These are phyloP conservation scores for Phytoseiulus persimilis DNA, from an alignment of 2,888 invertebrate species.

Conservation along the genomic window DNA sequence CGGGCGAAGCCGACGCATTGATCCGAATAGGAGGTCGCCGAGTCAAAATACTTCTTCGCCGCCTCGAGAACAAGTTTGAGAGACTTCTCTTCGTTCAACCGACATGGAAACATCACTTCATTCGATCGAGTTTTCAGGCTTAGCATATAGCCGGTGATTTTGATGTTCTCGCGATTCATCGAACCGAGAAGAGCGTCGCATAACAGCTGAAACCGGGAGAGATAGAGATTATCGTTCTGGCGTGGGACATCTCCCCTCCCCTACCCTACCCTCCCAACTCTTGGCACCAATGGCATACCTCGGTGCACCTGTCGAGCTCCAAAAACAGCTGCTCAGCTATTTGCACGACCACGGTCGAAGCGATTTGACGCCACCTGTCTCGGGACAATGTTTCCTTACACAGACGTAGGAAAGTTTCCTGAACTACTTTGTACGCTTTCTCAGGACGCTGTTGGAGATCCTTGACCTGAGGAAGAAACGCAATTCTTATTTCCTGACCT, in stretches of 20 bases:
- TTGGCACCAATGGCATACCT: no score
- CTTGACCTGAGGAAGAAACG: not conserved
- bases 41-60: constrained; percentile 7
- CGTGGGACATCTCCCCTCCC: no score
- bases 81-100: not conserved
- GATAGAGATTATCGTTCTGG: not conserved
- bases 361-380: not conserved
- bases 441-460: not conserved
- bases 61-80: not conserved
- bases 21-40: constrained; percentile 13
- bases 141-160: not conserved
- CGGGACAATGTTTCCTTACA: not conserved
- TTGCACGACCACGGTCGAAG: not conserved
- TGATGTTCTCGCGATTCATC: not conserved
- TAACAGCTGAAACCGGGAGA: not conserved
- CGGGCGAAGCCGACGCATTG: not conserved
- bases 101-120: not conserved
- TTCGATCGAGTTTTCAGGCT: not conserved
- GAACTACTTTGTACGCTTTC: not conserved
- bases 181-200: constrained; percentile 6
- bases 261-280: no score
- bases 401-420: not conserved
- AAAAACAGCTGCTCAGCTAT: not conserved
- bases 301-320: not conserved
- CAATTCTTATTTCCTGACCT: no score